Evolutionary conservation across 1,140 invertebrate genomes (phyloP), one percentile per base, ranked within the genome.

Genomic region (Epicauta chinensis): DNA sequence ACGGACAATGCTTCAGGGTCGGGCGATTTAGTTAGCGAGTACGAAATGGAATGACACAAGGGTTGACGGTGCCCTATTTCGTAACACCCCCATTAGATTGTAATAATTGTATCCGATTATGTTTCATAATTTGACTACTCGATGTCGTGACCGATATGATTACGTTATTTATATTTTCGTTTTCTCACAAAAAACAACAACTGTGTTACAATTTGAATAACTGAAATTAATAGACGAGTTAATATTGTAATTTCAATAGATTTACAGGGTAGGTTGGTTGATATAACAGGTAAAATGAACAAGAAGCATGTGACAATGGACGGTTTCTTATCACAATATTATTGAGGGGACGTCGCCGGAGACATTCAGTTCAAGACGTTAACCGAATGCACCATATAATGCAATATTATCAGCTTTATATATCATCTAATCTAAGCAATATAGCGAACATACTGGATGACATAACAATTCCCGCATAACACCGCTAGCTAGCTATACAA

Each of bases 341-440:
- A 37, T 47, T 47, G 7, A 23, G 45, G 45, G 45, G 45, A 37
- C 45, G 45, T 47, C 45, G 45, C 45, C 45, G 15, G 35, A 37
- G 45, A 37, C 30, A 47, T 47, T 47, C 45, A 47, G 45, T 37
- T 37, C 45, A 47, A 47, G 45, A 47, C 45, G 45, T 47, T 47
- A 47, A 47, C 45, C 45, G 45, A 47, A 47, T 47, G 45, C 45
- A 47, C 36, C 34, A 37, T 29, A 47, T 47, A 47, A 47, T 47
- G 38, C 45, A 34, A 34, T 38, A 47, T 47, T 47, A 47, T 47
- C 45, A 47, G 30, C 30, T 37, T 38, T 47, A 37, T 37, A 47
- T 34, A 47, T 47, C 45, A 29, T 47, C 16, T 47, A 47, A 47
- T 47, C 45, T 47, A 47, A 38, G 45, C 45, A 47, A 10, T 37